Percentiles rank a stretch among this genome's conserved stretches.
These are phyloP conservation scores for Acromyrmex heyeri DNA, from an alignment of 1,140 invertebrate genomes.

Conservation along the genomic window DNA sequence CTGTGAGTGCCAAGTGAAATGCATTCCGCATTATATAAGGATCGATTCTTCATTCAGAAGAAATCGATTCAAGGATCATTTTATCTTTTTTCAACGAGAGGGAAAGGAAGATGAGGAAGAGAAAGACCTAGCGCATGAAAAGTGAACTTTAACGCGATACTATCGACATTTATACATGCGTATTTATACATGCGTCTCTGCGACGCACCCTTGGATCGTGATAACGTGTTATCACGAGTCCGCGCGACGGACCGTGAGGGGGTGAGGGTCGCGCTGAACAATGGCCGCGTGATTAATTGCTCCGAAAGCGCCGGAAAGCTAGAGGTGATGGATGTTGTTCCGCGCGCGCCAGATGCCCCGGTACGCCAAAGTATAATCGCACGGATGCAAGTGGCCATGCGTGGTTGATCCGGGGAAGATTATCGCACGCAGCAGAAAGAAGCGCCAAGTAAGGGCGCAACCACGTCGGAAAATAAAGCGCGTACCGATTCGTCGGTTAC, in stretches of 20 bases:
- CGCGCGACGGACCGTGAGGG: not conserved
- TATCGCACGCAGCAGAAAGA: slow-evolving; percentile 6
- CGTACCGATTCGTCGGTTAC: not conserved
- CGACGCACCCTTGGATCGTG: slow-evolving; percentile 66
- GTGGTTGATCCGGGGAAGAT: slow-evolving; percentile 41
- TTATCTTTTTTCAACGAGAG: too few relatives aligned
- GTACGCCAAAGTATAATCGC: slow-evolving; percentile 53
- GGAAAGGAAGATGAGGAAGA: not conserved
- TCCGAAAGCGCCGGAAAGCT: slow-evolving; percentile 67
- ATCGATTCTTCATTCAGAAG: too few relatives aligned
- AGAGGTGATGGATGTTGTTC: slow-evolving; percentile 70
- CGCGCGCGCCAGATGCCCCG: slow-evolving; percentile 53
- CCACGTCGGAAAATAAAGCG: slow-evolving; percentile 26
- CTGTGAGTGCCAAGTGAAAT: too few relatives aligned
- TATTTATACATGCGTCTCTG: slow-evolving; percentile 61
- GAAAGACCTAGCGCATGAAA: slow-evolving; percentile 26
- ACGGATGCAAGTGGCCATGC: slow-evolving; percentile 29
- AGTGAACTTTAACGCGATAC: slow-evolving; percentile 57
- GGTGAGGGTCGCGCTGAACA: slow-evolving; percentile 35
- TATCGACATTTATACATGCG: slow-evolving; percentile 38
- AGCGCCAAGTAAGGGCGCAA: not conserved
- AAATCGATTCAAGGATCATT: too few relatives aligned
- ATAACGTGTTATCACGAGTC: slow-evolving; percentile 66
- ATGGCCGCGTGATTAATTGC: slow-evolving; percentile 73
- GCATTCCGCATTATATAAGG: too few relatives aligned